Percentiles rank a stretch among this genome's conserved stretches.
phyloP scores from a whole-genome alignment of 2,888 invertebrate species.

The Sceliomorpha sp. region DNA sequence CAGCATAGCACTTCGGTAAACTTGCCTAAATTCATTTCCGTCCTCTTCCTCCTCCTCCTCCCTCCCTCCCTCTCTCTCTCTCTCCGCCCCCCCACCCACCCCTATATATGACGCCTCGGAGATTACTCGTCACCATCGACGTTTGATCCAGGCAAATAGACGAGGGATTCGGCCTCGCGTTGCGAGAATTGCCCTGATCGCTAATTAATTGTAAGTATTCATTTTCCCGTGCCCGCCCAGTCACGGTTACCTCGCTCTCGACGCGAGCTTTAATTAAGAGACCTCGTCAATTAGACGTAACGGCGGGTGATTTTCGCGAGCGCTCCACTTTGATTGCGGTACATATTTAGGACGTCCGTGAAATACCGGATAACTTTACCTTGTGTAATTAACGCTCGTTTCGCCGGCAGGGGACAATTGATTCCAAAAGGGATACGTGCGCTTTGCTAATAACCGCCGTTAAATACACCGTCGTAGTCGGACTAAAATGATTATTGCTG shows the following conservation, averaged over 20 bases:
- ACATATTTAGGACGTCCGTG: slow-evolving; percentile 12
- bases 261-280: slow-evolving; percentile 51
- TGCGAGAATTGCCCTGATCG: not conserved
- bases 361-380: slow-evolving; percentile 9
- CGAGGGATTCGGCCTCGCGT: too few species aligned
- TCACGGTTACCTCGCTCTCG: slow-evolving; percentile 36
- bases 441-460: not conserved
- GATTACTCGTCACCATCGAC: too few species aligned
- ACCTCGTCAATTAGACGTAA: slow-evolving; percentile 55
- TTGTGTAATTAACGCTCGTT: slow-evolving; percentile 14
- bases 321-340: slow-evolving; percentile 4
- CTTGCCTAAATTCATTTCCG: slow-evolving; percentile 2
- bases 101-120: too few species aligned
- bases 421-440: slow-evolving; percentile 6
- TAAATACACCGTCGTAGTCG: too few species aligned
- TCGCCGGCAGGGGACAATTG: slow-evolving; percentile 9
- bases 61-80: too few species aligned
- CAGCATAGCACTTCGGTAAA: not conserved
- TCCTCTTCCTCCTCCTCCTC: too few species aligned
- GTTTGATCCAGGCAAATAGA: too few species aligned
- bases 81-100: too few species aligned
- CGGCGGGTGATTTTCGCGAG: slow-evolving; percentile 20
- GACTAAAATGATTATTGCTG: too few species aligned
- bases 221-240: slow-evolving; percentile 15
- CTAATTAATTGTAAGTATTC: slow-evolving; percentile 4